Evolutionary conservation across 2,113 vertebrate species (phyloP), one percentile per base, ranked within the genome.

Genomic region (Dendropsophus ebraccatus): DNA sequence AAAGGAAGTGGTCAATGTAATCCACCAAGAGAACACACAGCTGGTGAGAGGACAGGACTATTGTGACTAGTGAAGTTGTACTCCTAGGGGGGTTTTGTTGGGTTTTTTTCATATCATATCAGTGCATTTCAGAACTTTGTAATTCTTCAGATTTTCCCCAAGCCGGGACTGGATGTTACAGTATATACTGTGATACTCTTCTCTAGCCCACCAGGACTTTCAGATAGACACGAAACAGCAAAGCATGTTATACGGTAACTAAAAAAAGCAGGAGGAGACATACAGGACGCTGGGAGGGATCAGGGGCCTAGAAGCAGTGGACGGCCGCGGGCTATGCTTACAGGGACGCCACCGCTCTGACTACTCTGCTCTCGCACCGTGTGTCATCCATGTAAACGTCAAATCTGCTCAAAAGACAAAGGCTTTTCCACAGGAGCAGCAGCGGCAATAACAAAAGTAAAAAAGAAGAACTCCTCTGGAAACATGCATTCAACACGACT

Each of bases 401-500:
- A 25, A 58, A 12, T 35, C 52, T 45, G 23, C 32, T 81, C 30
- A 62, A 41, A 45, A 60, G 35, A 25, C 25, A 67, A 96, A 96
- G 96, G 95, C 93, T 94, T 95, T 95, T 95, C 92, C 94, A 97
- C 94, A 90, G 91, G 94, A 92, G 93, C 92, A 94, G 93, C 93
- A 92, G 94, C 90, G 93, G n/a, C n/a, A 92, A 94, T 95, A 95
- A 93, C 94, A 92, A 93, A 92, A 14, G 7, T 52, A 92, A 93
- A 92, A 92, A 92, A 94, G 91, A 62, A 47, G 91, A 62, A 47
- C 16, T 25, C 70, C 19, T 41, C 41, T 45, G 58, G n/a, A 94
- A 92, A 92, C 97, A 99, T 99, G 97, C 97, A 96, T 95, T 94
- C 93, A 62, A 65, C 87, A 90, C 90, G 93, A 96, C 93, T 92